Evolutionary conservation across 2,797 vertebrate genomes (phyloP).

Genomic region (Prunella strophiata): DNA sequence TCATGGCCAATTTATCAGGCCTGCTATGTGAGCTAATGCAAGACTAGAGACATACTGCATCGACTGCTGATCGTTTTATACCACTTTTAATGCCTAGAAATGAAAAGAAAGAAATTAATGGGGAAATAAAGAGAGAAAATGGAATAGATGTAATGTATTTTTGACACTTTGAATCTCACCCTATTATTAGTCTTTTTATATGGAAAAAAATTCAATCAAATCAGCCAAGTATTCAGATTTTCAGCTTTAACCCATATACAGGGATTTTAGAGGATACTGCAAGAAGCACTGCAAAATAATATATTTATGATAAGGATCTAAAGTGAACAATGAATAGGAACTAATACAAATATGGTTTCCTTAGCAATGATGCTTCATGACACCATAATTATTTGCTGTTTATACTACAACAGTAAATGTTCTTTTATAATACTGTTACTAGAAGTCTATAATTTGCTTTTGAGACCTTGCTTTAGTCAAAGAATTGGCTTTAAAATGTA

Average conservation of each 20-base stretch:
- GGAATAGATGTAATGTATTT: conserved; percentile 28
- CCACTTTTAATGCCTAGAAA: conserved; percentile 53
- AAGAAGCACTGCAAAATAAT: not conserved
- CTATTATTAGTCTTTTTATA: conserved; percentile 45
- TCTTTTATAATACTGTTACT: conserved; percentile 20
- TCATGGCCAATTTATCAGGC: conserved; percentile 50
- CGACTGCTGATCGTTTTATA: conserved; percentile 55
- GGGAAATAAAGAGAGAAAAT: conserved; percentile 57
- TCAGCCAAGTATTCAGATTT: conserved; percentile 23
- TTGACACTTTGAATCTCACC: conserved; percentile 32
- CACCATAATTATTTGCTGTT: not conserved
- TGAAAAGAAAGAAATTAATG: conserved; percentile 54
- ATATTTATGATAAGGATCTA: not conserved
- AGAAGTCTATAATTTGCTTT: conserved; percentile 20
- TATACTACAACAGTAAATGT: not conserved
- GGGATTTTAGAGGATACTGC: not conserved
- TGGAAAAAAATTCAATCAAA: conserved; percentile 25
- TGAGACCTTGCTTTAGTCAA: not conserved
- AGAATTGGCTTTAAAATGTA: conserved; percentile 28
- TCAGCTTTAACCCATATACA: not conserved
- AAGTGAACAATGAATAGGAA: not conserved
- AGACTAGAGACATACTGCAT: not conserved
- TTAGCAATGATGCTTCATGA: not conserved
- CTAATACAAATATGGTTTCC: not conserved
- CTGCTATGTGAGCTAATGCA: conserved; percentile 38